Evolutionary conservation across 1,140 invertebrate species (phyloP), one percentile per base, ranked within the genome.

Genomic region (Stegodyphus mimosarum): DNA sequence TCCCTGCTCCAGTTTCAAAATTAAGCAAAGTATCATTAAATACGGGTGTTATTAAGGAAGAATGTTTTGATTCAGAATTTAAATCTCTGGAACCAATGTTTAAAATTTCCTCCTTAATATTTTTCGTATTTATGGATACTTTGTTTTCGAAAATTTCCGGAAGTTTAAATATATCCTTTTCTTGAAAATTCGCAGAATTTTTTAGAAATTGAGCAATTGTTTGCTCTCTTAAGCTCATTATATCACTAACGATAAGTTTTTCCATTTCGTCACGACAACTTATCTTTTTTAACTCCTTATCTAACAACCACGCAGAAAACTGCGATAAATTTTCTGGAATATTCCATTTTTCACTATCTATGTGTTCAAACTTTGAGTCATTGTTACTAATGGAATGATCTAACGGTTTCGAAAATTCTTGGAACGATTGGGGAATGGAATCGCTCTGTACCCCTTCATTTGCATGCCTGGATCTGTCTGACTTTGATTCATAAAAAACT

Each of bases 221-320:
- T 18, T 77, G 67, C 15, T 85, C 83, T 17, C 75, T 76, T 7
- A 85, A 51, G 49, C 55, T 85, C 55, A 77, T 77, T 1, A 85
- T 77, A n/a, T 85, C 83, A 49, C 72, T 64, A 5, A 71, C 69
- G 6, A 85, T 69, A 7, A 85, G 5, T 51, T 72, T 85, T 53
- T 85, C 83, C 53, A 85, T 72, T 52, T 77, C 74, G 7, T 85
- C 74, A 33, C 69, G 77, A 0, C 11, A 71, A 17, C 11, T 71
- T 7, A 85, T 78, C 33, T 85, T 85, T 13, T 60, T 64, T 13
- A 85, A 7, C 33, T 85, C 83, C 11, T 72, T 85, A 52, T 85
- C 83, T 4, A 85, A 66, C 4, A 85, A 55, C 83, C 83, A 85
- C 0, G 83, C 74, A 6, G 83, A 85, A 78, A 85, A 85, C 6